These are phyloP conservation scores for Setophaga kirtlandii DNA, from an alignment of 2,113 vertebrate species.

Conservation along the genomic window DNA sequence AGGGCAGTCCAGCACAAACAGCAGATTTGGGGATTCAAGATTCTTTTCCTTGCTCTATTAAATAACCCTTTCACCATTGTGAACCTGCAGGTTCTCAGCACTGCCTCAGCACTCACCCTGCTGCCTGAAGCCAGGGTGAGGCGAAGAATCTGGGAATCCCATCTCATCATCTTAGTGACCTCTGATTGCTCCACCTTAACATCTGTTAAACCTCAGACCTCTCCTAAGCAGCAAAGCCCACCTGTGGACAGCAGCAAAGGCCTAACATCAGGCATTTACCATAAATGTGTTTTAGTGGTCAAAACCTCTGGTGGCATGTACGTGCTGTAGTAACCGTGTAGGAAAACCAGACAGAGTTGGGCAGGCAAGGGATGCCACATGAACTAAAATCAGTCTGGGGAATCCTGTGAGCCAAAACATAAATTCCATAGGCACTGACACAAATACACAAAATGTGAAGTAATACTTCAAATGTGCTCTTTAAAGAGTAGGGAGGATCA, in stretches of 20 bases:
- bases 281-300: not conserved
- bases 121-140: not conserved
- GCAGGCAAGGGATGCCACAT: not conserved
- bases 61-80: not conserved
- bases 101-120: not conserved
- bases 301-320: not conserved
- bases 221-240: not conserved
- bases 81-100: not conserved
- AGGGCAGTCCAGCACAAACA: not conserved
- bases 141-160: not conserved
- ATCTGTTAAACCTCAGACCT: not conserved
- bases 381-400: not conserved
- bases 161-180: accelerated
- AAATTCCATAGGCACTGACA: not conserved
- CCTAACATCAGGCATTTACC: not conserved
- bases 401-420: not conserved
- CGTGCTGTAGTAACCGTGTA: not conserved
- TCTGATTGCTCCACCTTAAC: not conserved
- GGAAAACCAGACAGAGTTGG: not conserved
- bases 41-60: not conserved
- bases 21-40: not conserved
- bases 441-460: not conserved
- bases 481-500: not conserved
- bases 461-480: not conserved
- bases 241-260: not conserved